Percentiles rank a stretch among this genome's conserved stretches.
Conservation (phyloP, 2,888 invertebrate species). For the Aphodius sticticus region DNA sequence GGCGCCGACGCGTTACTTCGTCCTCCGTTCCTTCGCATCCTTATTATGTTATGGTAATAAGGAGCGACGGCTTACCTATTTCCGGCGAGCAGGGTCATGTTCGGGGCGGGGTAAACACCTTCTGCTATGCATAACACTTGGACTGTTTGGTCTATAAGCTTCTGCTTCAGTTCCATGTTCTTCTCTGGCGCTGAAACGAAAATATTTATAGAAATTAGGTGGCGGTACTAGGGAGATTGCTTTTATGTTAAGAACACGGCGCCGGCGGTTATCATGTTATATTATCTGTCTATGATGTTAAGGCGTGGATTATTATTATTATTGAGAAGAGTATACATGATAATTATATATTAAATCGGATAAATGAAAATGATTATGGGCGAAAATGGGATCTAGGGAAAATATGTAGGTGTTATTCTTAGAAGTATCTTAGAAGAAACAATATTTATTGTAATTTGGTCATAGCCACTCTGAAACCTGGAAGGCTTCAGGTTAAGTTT, state of each 20-base stretch:
- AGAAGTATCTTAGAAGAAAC: too few relatives aligned
- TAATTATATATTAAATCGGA: too few relatives aligned
- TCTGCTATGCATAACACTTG: slow-evolving; percentile 67
- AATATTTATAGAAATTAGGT: not conserved
- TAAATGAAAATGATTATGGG: too few relatives aligned
- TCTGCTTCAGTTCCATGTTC: slow-evolving; percentile 54
- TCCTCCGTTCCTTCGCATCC: not conserved
- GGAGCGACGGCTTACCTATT: slow-evolving; percentile 47
- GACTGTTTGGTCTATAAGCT: slow-evolving; percentile 64
- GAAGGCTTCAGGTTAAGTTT: too few relatives aligned
- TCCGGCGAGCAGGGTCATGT: slow-evolving; percentile 61
- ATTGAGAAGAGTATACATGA: too few relatives aligned
- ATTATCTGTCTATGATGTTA: not conserved
- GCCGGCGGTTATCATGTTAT: not conserved
- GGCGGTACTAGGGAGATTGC: not conserved
- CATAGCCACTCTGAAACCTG: too few relatives aligned
- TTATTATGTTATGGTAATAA: slow-evolving; percentile 4
- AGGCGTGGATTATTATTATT: too few relatives aligned
- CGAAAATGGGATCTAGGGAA: too few relatives aligned
- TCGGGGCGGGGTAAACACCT: slow-evolving; percentile 68
- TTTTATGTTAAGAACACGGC: not conserved
- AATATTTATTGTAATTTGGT: too few relatives aligned
- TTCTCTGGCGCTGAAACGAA: slow-evolving; percentile 53
- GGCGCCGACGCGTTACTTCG: not conserved
- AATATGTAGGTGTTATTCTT: too few relatives aligned